These are phyloP conservation scores for Petromus typicus DNA, from an alignment of 2,113 vertebrate species.

Conservation along the genomic window DNA sequence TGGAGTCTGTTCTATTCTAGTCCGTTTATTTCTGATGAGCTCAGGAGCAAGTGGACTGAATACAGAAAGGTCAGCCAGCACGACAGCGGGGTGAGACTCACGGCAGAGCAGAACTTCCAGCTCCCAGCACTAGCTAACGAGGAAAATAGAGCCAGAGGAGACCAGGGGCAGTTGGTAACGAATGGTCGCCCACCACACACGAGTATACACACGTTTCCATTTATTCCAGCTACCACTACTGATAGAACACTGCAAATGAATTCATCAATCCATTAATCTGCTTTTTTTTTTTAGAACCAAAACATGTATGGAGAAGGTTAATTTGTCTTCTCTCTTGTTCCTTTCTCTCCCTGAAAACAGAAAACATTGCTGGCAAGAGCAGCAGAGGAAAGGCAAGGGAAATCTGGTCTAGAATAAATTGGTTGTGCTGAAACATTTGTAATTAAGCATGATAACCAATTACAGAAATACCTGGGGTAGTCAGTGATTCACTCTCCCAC, in stretches of 20 bases:
- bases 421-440: constrained; percentile 86
- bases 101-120: not conserved
- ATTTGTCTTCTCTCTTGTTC: not conserved
- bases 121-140: constrained; percentile 28
- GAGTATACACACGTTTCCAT: constrained; percentile 26
- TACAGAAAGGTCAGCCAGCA: constrained; percentile 71
- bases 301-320: constrained; percentile 59
- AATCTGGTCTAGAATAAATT: constrained; percentile 84
- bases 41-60: constrained; percentile 68
- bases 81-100: not conserved
- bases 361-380: constrained; percentile 54
- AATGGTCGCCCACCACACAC: constrained; percentile 41
- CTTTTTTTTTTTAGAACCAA: constrained; percentile 63
- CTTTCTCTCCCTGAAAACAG: constrained; percentile 61
- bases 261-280: constrained; percentile 77
- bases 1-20: constrained; percentile 63
- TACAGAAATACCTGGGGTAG: constrained; percentile 88
- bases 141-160: constrained; percentile 76
- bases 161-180: constrained; percentile 27
- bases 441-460: constrained; percentile 89
- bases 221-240: constrained; percentile 74
- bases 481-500: constrained; percentile 82
- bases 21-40: constrained; percentile 74
- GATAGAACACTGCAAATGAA: constrained; percentile 80
- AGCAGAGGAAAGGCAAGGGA: constrained; percentile 78